A percentile compares a stretch with the other conserved stretches of the same genome.
These are phyloP conservation scores for Monopterus albus DNA, from an alignment of 2,113 vertebrate genomes.

Conservation along the genomic window DNA sequence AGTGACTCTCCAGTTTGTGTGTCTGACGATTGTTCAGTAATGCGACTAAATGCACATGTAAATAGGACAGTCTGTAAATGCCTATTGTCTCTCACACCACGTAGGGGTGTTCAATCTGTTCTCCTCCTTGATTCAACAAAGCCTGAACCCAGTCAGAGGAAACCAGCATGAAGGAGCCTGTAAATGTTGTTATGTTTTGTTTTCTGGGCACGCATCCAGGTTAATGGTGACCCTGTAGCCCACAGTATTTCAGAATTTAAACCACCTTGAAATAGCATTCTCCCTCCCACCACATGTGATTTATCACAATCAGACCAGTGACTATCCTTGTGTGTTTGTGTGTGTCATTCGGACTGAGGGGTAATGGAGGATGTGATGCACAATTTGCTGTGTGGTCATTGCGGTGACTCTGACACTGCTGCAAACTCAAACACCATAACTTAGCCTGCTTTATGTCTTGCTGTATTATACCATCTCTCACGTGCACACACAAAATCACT, in stretches of 20 bases:
- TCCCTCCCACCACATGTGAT: slow-evolving; percentile 66
- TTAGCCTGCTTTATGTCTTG: slow-evolving; percentile 35
- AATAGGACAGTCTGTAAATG: slow-evolving; percentile 22
- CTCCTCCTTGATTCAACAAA: slow-evolving; percentile 27
- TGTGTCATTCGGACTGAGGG: slow-evolving; percentile 58
- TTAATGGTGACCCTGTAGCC: slow-evolving; percentile 69
- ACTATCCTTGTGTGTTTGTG: slow-evolving; percentile 35
- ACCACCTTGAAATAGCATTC: slow-evolving; percentile 81
- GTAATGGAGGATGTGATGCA: slow-evolving; percentile 80
- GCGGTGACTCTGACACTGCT: slow-evolving; percentile 62
- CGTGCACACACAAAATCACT: slow-evolving; percentile 5
- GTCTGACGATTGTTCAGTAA: background rate
- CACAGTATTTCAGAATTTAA: slow-evolving; percentile 77
- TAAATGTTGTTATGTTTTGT: slow-evolving; percentile 53
- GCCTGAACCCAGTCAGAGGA: slow-evolving; percentile 21
- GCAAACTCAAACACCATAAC: slow-evolving; percentile 60
- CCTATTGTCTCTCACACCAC: slow-evolving; percentile 45
- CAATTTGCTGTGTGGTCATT: slow-evolving; percentile 73
- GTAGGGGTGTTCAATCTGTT: slow-evolving; percentile 41
- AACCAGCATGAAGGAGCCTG: slow-evolving; percentile 19
- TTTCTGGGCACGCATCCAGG: slow-evolving; percentile 71
- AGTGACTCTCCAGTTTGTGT: slow-evolving; percentile 76
- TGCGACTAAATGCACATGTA: slow-evolving; percentile 15
- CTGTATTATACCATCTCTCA: slow-evolving; percentile 21
- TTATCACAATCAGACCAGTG: slow-evolving; percentile 79